Evolutionary conservation across 2,888 invertebrate species (phyloP), one percentile per base, ranked within the genome.

Genomic region (Lasius fuliginosus): DNA sequence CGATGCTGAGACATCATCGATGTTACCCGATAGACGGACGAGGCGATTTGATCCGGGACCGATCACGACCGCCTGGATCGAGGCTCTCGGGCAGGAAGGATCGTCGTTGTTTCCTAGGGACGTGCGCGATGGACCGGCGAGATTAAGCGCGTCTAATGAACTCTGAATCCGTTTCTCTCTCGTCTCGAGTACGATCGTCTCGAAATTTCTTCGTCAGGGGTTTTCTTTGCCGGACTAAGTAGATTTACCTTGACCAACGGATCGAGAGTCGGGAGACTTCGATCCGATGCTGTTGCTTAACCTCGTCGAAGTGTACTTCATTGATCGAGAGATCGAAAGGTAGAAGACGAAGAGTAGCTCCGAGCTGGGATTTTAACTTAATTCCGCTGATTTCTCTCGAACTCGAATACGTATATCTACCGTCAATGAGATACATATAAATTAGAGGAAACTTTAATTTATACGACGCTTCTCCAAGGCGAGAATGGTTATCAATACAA

Each of bases 1-100:
- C 69, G 73, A 69, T 83, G 60, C 64, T 77, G 75, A 89, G 83
- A 81, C 71, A 15, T 88, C 90, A 82, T 89, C 90, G 82, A 86
- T 86, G 87, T 60, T 86, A 84, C 42, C 74, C 69, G 42, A 76
- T 53, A 46, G 75, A 83, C 75, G 58, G 68, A 75, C 60, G 79
- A 76, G 71, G 60, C 73, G 69, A 58, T 68, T 87, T 86, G 90
- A 90, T 84, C 83, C 87, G 58, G 86, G 84, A 62, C 74, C 85
- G 69, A 30, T 73, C 69, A 18, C 42, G 79, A 79, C 42, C 42
- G 46, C 33, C 33, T 69, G 71, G 71, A 58, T 68, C 77, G 68
- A 46, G 46, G 23, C 12, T 42, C 58, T 69, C 33, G 58, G 23
- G 11, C 36, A 3, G 27, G 27, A 18, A 46, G 33, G 33, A 36